phyloP scores from a whole-genome alignment of 2,797 vertebrate genomes.

The Pagetopsis macropterus region DNA sequence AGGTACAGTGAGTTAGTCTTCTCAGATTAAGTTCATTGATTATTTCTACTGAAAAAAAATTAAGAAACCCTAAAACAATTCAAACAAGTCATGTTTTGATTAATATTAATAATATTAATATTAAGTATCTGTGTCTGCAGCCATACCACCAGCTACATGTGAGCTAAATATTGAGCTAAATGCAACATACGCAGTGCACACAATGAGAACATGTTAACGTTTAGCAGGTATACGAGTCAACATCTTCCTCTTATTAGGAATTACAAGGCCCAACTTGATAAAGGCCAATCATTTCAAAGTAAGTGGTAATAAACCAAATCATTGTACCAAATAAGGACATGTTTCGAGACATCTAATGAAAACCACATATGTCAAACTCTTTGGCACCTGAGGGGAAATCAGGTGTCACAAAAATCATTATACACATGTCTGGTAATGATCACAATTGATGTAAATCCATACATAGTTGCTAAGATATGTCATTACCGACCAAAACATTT shows the following conservation, averaged over 20 bases:
- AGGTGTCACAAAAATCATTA: not conserved
- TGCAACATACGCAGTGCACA: constrained; percentile 3
- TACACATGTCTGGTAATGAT: not conserved
- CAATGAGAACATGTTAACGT: not conserved
- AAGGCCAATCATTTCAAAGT: not conserved
- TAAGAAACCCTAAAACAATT: not conserved
- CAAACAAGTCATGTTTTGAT: not conserved
- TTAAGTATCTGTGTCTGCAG: not conserved
- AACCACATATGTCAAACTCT: not conserved
- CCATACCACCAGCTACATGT: not conserved
- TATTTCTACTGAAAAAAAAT: not conserved
- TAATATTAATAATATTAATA: too few species aligned
- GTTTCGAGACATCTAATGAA: not conserved
- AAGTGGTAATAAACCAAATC: not conserved
- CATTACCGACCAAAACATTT: too few species aligned
- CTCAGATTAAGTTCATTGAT: not conserved
- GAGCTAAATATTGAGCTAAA: not conserved
- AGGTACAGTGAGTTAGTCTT: constrained; percentile 1
- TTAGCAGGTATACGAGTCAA: not conserved
- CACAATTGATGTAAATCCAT: too few species aligned
- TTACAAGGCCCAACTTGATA: not conserved
- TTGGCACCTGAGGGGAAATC: not conserved
- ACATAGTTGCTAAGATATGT: not conserved
- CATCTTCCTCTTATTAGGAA: not conserved
- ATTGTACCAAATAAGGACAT: not conserved